Evolutionary conservation across 2,888 invertebrate genomes (phyloP).

Genomic region (Napeogenes inachia): DNA sequence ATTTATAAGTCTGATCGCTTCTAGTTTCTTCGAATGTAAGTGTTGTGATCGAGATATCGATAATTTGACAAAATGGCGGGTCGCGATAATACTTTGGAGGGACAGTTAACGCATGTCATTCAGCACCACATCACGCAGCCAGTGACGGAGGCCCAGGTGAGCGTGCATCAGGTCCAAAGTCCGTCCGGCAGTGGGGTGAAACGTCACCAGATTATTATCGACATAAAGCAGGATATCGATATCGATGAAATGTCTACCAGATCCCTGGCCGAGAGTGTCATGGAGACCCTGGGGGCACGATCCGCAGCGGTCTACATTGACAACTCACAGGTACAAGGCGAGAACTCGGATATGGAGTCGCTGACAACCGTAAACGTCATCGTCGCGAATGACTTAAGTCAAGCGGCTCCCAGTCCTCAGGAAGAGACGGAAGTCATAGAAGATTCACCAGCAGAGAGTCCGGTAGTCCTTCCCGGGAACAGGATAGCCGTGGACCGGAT

Average conservation of each 20-base stretch:
- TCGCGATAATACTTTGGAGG: conserved; percentile 52
- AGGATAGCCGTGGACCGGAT: conserved; percentile 64
- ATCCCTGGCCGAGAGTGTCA: conserved; percentile 71
- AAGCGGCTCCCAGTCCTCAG: conserved; percentile 49
- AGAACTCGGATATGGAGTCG: conserved; percentile 63
- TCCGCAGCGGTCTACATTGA: conserved; percentile 73
- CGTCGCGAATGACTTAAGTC: conserved; percentile 63
- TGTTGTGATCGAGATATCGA: conserved; percentile 33
- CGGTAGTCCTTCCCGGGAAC: conserved; percentile 51
- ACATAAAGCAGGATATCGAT: conserved; percentile 72
- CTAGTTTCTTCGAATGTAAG: conserved; percentile 31
- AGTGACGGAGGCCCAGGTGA: conserved; percentile 65
- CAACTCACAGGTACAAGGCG: conserved; percentile 53
- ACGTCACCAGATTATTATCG: conserved; percentile 72
- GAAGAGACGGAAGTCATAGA: conserved; percentile 44
- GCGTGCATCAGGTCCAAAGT: conserved; percentile 67
- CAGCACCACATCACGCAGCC: conserved; percentile 66
- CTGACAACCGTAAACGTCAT: conserved; percentile 72
- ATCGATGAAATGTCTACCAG: conserved; percentile 70
- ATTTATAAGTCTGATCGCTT: conserved; percentile 52
- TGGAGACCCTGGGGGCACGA: conserved; percentile 70
- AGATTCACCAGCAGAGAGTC: conserved; percentile 43
- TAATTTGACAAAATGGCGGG: conserved; percentile 56
- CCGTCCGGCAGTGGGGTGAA: conserved; percentile 60
- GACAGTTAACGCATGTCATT: conserved; percentile 65